Evolutionary conservation across 2,113 vertebrate species (phyloP), one percentile per base, ranked within the genome.

Genomic region (Chionomys nivalis): DNA sequence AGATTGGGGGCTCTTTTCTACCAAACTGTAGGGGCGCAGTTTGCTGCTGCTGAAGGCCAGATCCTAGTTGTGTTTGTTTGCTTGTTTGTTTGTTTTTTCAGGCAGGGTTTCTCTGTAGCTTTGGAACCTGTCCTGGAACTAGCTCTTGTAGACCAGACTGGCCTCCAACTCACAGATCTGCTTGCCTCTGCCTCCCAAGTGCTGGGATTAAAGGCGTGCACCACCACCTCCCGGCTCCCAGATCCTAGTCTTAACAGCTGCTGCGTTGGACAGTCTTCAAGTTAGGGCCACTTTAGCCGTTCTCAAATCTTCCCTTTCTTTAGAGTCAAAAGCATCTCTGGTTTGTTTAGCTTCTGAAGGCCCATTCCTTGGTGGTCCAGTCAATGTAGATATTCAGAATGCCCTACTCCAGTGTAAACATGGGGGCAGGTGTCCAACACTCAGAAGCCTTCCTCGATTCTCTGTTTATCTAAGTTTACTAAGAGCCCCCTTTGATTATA

Each of bases 391-490:
- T 66, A 89, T 87, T 31, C 49, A 70, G 52, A 55, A 19, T 68
- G 7, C n/a, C 28, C 23, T 16, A 0, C 26, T 66, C 12, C 31
- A 93, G 58, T 16, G 58, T 47, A 79, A 94, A 92, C 72, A 72
- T 21, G 1, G 31, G 75, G 17, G 44, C 87, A 90, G 86, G 66
- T 96, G 52, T 87, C 85, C 28, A 49, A 26, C n/a, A 31, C 70
- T 89, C 85, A 93, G 85, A 87, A 91, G 90, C 52, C 36, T 58
- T 78, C 52, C 42, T 55, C 12, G 31, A 17, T 81, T 86, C 76
- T 92, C 81, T 93, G 58, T 97, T 96, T 94, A 93, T 16, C 11
- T 4, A 89, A 89, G 66, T 93, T 95, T 92, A 83, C 77, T 91
- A 87, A 77, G 66, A 89, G 21, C 17, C 39, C 68, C 65, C 95